phyloP scores from a whole-genome alignment of 2,888 invertebrate species.

The Reticulitermes lucifugus region DNA sequence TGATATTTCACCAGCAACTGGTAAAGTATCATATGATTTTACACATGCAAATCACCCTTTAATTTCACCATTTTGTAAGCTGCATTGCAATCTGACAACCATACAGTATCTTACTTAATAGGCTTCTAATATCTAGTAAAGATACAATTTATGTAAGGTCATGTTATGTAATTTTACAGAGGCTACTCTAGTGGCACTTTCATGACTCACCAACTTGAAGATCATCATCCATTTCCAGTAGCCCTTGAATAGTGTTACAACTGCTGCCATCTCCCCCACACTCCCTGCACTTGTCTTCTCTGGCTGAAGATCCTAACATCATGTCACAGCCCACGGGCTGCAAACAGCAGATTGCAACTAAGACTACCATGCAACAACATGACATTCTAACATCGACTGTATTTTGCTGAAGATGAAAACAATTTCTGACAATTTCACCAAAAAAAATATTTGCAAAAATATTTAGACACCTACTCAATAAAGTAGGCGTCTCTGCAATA shows the following conservation, averaged over 20 bases:
- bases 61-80: too few species aligned
- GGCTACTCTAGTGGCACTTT: not conserved
- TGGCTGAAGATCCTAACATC: slow-evolving; percentile 88
- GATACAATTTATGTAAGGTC: not conserved
- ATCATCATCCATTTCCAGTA: slow-evolving; percentile 79
- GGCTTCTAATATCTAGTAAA: not conserved
- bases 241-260: slow-evolving; percentile 82
- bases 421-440: too few species aligned
- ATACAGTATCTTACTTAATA: too few species aligned
- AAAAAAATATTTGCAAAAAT: too few species aligned
- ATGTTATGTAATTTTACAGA: not conserved
- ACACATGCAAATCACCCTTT: too few species aligned
- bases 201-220: slow-evolving; percentile 74
- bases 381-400: too few species aligned
- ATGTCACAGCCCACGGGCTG: slow-evolving; percentile 95
- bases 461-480: too few species aligned
- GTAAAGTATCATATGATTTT: too few species aligned
- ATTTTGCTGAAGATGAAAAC: too few species aligned
- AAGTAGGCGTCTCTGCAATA: too few species aligned
- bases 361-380: not conserved
- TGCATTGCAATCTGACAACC: too few species aligned
- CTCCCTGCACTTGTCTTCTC: slow-evolving; percentile 90
- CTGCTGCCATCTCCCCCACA: slow-evolving; percentile 88
- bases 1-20: too few species aligned
- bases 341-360: slow-evolving; percentile 17